Base-by-base conservation (phyloP, 2,797 vertebrate species). In the Micrastur ruficollis region DNA sequence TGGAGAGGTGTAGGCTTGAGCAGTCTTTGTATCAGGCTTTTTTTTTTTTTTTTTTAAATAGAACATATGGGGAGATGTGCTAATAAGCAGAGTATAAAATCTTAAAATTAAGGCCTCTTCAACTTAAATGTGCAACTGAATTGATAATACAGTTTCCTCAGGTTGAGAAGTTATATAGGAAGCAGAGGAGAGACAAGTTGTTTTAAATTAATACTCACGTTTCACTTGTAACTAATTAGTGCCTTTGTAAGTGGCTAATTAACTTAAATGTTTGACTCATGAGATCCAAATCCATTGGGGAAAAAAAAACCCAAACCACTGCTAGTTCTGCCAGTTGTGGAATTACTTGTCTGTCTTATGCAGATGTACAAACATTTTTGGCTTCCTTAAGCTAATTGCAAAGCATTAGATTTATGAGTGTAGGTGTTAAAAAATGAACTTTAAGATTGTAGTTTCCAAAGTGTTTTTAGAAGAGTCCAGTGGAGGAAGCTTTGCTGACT, bases 211-310 rank as follows among this genome's bases (percentile, higher is more conserved):
- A 50, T 90, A 36, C 49, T 93, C 31, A 40, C 2, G 2, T 93
- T 90, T 90, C 55, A 67, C 80, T 89, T 93, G 55, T 65, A 79
- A 68, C 88, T 90, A 86, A 96, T 95, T 86, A 73, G 55, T 49
- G 71, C 36, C 62, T 92, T 85, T 90, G 58, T 86, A 92, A 87
- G 78, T 76, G 56, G 32, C 81, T 96, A 86, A 90, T 93, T 94
- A 93, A 86, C 65, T 81, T 76, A 86, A 88, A 73, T 52, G 80
- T 79, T 96, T 86, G 42, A 62, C 78, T 84, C 67, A 23, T 29
- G 84, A 95, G 83, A 90, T 87, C 50, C n/a, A 92, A 82, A 92
- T 62, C 50, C 42, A 36, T 12, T 53, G 55, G 59, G 42, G 14
- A 4, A 46, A 61, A 67, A 46, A 52, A 6, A 26, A 22, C 16